phyloP scores from a whole-genome alignment of 2,888 invertebrate species.

The Rhyacophila evoluta region DNA sequence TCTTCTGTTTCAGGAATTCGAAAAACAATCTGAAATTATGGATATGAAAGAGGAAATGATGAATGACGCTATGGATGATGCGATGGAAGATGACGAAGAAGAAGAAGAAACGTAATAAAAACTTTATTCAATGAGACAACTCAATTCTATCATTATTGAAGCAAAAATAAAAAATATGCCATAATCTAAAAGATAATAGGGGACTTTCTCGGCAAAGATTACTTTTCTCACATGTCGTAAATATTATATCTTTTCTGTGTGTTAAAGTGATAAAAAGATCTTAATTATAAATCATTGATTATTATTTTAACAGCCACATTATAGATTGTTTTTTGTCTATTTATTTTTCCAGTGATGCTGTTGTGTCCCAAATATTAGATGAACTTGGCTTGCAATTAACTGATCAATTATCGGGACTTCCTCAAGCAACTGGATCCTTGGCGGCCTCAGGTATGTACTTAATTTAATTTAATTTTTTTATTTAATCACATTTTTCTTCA shows the following conservation, averaged over 20 bases:
- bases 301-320: background rate
- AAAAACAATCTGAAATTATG: constrained; percentile 99
- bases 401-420: constrained; percentile 92
- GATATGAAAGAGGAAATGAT: constrained; percentile 99
- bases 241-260: too few relatives aligned
- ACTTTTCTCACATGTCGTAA: too few relatives aligned
- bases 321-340: constrained; percentile 28
- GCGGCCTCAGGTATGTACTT: constrained; percentile 69
- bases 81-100: constrained; percentile 98
- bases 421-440: constrained; percentile 73
- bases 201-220: too few relatives aligned
- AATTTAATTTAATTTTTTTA: too few relatives aligned
- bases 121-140: too few relatives aligned
- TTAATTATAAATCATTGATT: too few relatives aligned
- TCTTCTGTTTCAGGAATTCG: constrained; percentile 97
- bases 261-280: too few relatives aligned
- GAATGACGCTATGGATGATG: constrained; percentile 99
- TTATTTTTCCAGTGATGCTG: constrained; percentile 79
- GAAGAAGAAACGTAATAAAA: constrained; percentile 89
- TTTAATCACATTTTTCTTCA: too few relatives aligned
- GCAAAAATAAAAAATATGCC: too few relatives aligned
- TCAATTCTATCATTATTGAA: too few relatives aligned
- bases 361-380: constrained; percentile 96
- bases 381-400: constrained; percentile 96
- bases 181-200: too few relatives aligned